Base-by-base conservation (phyloP, 2,797 vertebrate species). In the Alosa sapidissima region DNA sequence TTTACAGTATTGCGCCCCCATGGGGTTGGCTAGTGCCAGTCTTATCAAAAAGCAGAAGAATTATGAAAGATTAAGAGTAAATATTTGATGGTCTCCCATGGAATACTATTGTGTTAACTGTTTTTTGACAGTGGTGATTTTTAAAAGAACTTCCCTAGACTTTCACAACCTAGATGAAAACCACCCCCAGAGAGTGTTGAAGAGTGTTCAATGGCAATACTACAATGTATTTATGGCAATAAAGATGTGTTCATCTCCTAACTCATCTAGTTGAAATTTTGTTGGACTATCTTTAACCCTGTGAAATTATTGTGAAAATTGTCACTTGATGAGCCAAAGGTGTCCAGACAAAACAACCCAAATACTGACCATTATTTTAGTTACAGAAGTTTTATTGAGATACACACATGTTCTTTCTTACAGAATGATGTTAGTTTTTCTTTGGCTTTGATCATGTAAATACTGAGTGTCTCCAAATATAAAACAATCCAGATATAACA, bases 181-280 rank as follows among this genome's bases (percentile, higher is more conserved):
- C 16, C 36, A 41, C 19, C 14, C 9, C n/a, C 21, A 55, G 54
- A 55, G 21, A 21, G 54, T 16, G 21, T 55, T 55, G 7, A 62
- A 9, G 62, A 72, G 65, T 78, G 16, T 78, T 21, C 36, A 47
- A 13, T 47, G 72, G 72, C 72, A 78, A 78, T 78, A 78, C 36
- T 45, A 72, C 5, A n/a, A 13, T 78, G 72, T 36, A 78, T 78
- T 47, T 78, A 78, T 21, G 72, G 72, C 72, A 78, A 78, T 78
- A 78, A 78, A 78, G 41, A 78, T 19, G 68, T 75, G 33, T 19
- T 75, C 33, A 78, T 78, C 72, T 78, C 36, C 7, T 7, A 1
- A 47, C 7, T 45, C 4, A 7, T 47, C 14, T 45, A 14, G 0
- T 21, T 41, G 36, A 75, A 36, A 5, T n/a, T 62, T 2, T 47